Evolutionary conservation across 2,797 vertebrate genomes (phyloP).

Genomic region (Poeciliopsis gracilis): DNA sequence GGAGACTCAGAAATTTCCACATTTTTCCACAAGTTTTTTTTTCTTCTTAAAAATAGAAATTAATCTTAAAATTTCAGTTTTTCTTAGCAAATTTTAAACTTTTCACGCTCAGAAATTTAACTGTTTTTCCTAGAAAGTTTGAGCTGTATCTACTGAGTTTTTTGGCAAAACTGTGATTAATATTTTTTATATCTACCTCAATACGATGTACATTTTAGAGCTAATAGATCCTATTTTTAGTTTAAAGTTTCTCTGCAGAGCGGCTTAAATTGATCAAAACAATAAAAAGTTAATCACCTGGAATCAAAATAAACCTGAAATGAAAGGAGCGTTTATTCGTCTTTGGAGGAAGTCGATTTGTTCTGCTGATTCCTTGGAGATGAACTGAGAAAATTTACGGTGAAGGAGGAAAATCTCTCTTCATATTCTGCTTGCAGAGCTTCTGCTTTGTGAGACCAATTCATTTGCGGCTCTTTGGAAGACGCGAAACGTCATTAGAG

Average conservation of each 20-base stretch:
- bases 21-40: too few species aligned
- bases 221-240: neutral
- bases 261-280: neutral
- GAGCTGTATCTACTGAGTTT: too few species aligned
- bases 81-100: too few species aligned
- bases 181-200: too few species aligned
- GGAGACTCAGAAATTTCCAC: too few species aligned
- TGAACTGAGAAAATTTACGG: neutral
- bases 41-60: too few species aligned
- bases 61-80: too few species aligned
- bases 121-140: too few species aligned
- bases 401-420: slow-evolving; percentile 7
- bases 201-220: neutral
- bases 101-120: too few species aligned
- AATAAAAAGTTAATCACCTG: neutral
- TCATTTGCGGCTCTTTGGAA: neutral
- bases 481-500: slow-evolving; percentile 21
- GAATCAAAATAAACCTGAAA: neutral
- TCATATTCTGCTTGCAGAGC: slow-evolving; percentile 5
- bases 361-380: neutral
- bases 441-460: slow-evolving; percentile 10
- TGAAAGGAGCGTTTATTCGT: neutral
- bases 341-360: neutral
- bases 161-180: too few species aligned
- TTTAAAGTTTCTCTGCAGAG: neutral